Conservation (phyloP, 2,888 invertebrate species). For the Malthinus seriepunctatus region DNA sequence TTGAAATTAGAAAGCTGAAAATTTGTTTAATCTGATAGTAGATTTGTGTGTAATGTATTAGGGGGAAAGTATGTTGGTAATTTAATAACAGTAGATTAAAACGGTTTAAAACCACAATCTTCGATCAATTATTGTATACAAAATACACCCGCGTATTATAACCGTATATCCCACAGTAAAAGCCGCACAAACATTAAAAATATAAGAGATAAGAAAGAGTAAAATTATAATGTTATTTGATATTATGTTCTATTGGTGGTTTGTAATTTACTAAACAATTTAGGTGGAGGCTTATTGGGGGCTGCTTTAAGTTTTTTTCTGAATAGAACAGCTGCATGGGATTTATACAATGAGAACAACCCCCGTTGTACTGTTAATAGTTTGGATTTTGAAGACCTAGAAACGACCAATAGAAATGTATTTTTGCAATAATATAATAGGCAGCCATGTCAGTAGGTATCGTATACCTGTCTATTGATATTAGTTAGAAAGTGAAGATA, state of each 20-base stretch:
- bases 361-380: neutral
- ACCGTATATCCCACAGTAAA: neutral
- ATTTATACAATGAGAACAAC: conserved; percentile 12
- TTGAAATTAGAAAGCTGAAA: too few species aligned
- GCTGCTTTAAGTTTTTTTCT: conserved; percentile 12
- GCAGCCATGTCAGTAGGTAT: conserved; percentile 18
- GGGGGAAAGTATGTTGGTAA: too few species aligned
- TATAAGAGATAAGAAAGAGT: conserved; percentile 20
- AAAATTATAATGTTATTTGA: conserved; percentile 36
- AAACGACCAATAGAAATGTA: conserved; percentile 25
- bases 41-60: too few species aligned
- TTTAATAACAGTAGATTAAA: too few species aligned
- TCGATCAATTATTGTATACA: neutral
- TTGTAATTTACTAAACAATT: conserved; percentile 26
- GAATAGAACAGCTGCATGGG: conserved; percentile 22
- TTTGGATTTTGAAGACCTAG: conserved; percentile 20
- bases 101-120: neutral
- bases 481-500: conserved; percentile 1
- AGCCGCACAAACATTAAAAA: conserved; percentile 10
- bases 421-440: conserved; percentile 22
- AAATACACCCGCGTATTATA: too few species aligned
- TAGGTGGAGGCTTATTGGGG: conserved; percentile 23
- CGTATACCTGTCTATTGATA: conserved; percentile 3
- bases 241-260: conserved; percentile 30
- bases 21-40: too few species aligned